These are phyloP conservation scores for Muntiacus muntjak DNA, from an alignment of 2,113 vertebrate genomes.

Conservation along the genomic window DNA sequence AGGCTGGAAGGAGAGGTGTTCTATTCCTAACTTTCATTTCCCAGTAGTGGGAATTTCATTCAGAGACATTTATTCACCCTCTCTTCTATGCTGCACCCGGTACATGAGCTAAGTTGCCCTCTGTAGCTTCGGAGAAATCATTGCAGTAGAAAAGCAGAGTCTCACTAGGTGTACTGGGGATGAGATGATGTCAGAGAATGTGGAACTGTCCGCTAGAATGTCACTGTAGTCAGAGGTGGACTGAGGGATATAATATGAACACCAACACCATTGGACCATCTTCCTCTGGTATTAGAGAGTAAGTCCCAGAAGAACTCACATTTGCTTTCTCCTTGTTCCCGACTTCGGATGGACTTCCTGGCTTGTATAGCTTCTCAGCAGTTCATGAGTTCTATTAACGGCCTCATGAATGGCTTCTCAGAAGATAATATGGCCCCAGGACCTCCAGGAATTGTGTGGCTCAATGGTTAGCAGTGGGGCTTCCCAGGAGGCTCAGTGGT, in stretches of 20 bases:
- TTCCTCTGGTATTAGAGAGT: neutral
- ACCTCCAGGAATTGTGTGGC: neutral
- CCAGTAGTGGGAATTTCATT: neutral
- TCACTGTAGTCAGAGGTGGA: neutral
- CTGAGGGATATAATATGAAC: neutral
- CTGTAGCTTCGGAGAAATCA: neutral
- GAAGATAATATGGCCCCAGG: neutral
- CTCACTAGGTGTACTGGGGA: neutral
- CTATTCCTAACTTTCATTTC: neutral
- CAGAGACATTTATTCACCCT: neutral
- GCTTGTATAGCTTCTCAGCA: neutral
- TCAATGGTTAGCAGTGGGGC: neutral
- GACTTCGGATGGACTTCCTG: neutral
- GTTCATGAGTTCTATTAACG: neutral
- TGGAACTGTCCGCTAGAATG: neutral
- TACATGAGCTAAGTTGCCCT: neutral
- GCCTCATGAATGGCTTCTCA: neutral
- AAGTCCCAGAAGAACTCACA: fast-evolving
- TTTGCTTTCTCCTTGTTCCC: neutral
- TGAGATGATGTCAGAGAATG: neutral
- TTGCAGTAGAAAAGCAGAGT: neutral
- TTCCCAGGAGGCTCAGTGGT: neutral
- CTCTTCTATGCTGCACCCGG: neutral
- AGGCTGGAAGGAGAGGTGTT: neutral
- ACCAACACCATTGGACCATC: neutral